Percentiles rank a stretch among this genome's conserved stretches.
Conservation (phyloP, 2,888 invertebrate species). For the Drosophila subsilvestris region DNA sequence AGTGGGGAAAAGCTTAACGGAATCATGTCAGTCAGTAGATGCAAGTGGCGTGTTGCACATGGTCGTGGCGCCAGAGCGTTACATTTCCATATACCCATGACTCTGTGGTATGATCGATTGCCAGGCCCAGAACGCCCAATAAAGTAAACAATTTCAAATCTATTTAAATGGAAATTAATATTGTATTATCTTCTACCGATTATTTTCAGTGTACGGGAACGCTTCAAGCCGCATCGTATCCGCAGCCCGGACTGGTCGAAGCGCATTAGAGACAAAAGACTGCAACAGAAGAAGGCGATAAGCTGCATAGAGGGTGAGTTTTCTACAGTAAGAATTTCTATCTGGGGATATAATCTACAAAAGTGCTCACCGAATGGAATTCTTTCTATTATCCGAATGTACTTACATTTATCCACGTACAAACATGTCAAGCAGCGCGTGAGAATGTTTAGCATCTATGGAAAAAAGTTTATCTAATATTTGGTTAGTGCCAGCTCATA, state of each 20-base stretch:
- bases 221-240: constrained; percentile 82
- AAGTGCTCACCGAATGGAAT: constrained; percentile 4
- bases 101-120: constrained; percentile 31
- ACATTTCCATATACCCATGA: constrained; percentile 2
- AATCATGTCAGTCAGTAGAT: constrained; percentile 10
- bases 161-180: constrained; percentile 4
- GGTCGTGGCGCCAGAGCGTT: neutral
- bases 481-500: constrained; percentile 1
- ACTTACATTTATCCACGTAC: constrained; percentile 1
- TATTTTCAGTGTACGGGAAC: constrained; percentile 81
- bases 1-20: neutral
- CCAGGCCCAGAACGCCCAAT: neutral
- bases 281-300: constrained; percentile 80
- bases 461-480: neutral
- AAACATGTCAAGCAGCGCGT: neutral
- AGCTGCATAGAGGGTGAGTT: constrained; percentile 83
- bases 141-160: constrained; percentile 28
- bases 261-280: constrained; percentile 83
- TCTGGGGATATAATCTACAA: neutral
- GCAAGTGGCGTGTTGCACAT: neutral
- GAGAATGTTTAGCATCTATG: neutral
- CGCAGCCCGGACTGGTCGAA: constrained; percentile 84
- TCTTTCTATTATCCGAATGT: neutral
- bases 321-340: neutral
- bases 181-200: neutral